A percentile compares a stretch with the other conserved stretches of the same genome.
Evolutionary conservation across 2,113 vertebrate genomes (phyloP).

Genomic region (Lepidothrix coronata): DNA sequence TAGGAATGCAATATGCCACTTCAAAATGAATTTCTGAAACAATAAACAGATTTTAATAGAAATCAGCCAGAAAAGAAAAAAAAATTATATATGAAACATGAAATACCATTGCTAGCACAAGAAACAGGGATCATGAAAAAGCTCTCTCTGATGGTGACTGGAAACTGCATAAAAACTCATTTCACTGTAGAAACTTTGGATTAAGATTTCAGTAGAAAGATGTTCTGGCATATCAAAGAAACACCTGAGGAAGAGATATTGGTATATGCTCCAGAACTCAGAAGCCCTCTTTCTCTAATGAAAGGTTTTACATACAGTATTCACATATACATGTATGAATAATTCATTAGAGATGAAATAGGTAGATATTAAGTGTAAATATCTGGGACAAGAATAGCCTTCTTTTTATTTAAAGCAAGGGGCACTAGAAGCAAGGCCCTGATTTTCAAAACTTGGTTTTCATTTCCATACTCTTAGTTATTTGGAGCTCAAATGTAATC

Average conservation of each 20-base stretch:
- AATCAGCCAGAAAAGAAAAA: conserved; percentile 52
- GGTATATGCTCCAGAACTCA: conserved; percentile 59
- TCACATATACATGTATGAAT: conserved; percentile 60
- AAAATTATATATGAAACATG: conserved; percentile 57
- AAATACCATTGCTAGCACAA: conserved; percentile 40
- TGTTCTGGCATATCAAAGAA: conserved; percentile 69
- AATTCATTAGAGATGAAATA: conserved; percentile 63
- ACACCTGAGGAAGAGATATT: conserved; percentile 60
- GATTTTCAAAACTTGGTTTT: conserved; percentile 37
- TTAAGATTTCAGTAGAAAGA: conserved; percentile 68
- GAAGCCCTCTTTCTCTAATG: conserved; percentile 55
- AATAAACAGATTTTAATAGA: conserved; percentile 69
- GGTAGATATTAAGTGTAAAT: conserved; percentile 60
- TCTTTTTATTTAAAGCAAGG: conserved; percentile 42
- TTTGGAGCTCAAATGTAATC: neutral
- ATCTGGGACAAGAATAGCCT: conserved; percentile 39
- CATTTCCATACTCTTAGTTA: neutral
- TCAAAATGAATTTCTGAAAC: conserved; percentile 65
- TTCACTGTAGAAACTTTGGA: conserved; percentile 60
- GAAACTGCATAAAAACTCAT: conserved; percentile 64
- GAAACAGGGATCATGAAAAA: conserved; percentile 55
- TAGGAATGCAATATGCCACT: conserved; percentile 55
- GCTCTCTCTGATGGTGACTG: conserved; percentile 56
- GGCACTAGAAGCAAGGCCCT: conserved; percentile 1
- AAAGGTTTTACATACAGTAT: conserved; percentile 58